Base-by-base conservation (phyloP, 2,888 invertebrate species). In the Aleiodes testaceus region DNA sequence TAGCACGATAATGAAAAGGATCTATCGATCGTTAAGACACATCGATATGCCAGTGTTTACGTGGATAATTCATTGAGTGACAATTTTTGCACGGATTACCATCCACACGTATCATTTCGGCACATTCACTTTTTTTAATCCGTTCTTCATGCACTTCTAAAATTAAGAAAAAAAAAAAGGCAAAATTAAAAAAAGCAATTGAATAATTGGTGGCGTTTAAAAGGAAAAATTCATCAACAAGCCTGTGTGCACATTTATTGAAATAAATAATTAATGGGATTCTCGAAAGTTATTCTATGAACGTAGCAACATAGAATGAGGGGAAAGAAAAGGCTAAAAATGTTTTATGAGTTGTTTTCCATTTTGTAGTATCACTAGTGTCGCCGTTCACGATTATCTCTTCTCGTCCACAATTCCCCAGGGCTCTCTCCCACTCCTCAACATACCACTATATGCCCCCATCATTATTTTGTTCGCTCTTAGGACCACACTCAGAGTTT, bases 11-110 rank as follows among this genome's bases (percentile, higher is more conserved):
- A 26, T 26, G 30, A 55, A 65, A 69, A 76, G 70, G 75, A 76
- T 74, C 75, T 69, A 73, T 75, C 72, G 73, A 75, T 69, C 70
- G 65, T 66, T 72, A 49, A 47, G 49, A 26, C 66, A 30, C 42
- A 47, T 61, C 49, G 50, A 26, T 42, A 42, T 53, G 44, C 69
- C 18, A 44, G 36, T 52, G 9, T 11, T 20, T 18, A 65, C 44
- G 44, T 16, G 64, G 30, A 18, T 20, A 20, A 55, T 53, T 55
- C 70, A 53, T 69, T 36, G 52, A 42, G 16, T 50, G 61, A 66
- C 42, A 49, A 53, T 42, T 53, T 3, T 59, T 42, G 55, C 70
- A 70, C 53, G 7, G 61, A 14, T 68, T 49, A 59, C 68, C 47
- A 47, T 61, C 45, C 61, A 42, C 7, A 36, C 16, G n/a, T 18